phyloP scores from a whole-genome alignment of 1,140 invertebrate species.

The Nylanderia fulva region DNA sequence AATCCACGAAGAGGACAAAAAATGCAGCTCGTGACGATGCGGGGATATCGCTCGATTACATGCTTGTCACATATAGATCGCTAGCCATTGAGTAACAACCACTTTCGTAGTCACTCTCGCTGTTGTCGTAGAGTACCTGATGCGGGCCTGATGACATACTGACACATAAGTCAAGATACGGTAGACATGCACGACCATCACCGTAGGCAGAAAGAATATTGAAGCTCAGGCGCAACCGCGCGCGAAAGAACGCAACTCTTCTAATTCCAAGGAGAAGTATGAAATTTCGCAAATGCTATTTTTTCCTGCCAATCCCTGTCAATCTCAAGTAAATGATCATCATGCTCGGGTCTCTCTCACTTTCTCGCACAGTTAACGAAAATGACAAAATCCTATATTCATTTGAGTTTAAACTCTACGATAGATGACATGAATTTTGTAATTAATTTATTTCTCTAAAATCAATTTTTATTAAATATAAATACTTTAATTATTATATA shows the following conservation, averaged over 20 bases:
- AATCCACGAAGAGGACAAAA: background rate
- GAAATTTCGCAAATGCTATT: background rate
- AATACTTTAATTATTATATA: background rate
- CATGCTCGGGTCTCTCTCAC: too few species aligned
- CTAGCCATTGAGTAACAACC: constrained; percentile 68
- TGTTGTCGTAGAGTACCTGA: constrained; percentile 26
- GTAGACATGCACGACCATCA: background rate
- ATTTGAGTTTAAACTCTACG: too few species aligned
- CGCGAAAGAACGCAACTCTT: too few species aligned
- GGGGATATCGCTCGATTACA: constrained; percentile 16
- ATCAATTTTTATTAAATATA: too few species aligned
- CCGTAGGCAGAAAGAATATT: background rate
- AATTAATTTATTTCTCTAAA: background rate
- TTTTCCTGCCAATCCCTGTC: background rate
- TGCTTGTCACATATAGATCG: constrained; percentile 66
- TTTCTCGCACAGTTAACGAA: too few species aligned
- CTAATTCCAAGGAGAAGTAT: background rate
- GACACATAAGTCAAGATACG: constrained; percentile 69
- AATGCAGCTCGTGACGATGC: constrained; percentile 8
- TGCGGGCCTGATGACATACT: constrained; percentile 70
- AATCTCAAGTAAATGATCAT: background rate
- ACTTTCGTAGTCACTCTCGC: constrained; percentile 65
- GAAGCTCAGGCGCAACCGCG: too few species aligned
- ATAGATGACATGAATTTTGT: too few species aligned
- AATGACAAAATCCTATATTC: too few species aligned